phyloP scores from a whole-genome alignment of 2,888 invertebrate species.

The Dryomyza anilis region DNA sequence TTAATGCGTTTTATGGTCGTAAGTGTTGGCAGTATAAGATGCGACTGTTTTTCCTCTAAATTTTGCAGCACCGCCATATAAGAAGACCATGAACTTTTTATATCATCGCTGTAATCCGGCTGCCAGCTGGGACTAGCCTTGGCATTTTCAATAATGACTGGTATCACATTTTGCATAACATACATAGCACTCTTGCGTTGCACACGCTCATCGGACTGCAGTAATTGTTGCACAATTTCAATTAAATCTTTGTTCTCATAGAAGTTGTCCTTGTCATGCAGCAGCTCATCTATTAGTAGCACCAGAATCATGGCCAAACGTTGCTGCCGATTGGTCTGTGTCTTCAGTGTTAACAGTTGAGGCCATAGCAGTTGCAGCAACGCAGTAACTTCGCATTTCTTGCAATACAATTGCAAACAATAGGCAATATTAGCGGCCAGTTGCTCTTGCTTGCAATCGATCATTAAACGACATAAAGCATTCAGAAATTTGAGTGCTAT shows the following conservation, averaged over 20 bases:
- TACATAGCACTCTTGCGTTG: constrained; percentile 47
- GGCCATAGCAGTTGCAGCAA: constrained; percentile 43
- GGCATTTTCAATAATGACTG: neutral
- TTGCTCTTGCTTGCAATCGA: constrained; percentile 14
- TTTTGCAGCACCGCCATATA: constrained; percentile 53
- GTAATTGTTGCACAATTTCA: constrained; percentile 37
- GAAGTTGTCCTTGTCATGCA: constrained; percentile 34
- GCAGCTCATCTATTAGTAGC: constrained; percentile 46
- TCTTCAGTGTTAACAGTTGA: constrained; percentile 31
- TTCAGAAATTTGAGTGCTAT: neutral
- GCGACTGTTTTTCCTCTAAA: constrained; percentile 57
- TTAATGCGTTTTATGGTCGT: constrained; percentile 33
- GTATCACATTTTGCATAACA: constrained; percentile 42
- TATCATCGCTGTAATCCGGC: constrained; percentile 1
- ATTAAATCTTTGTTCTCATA: constrained; percentile 35
- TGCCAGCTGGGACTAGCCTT: constrained; percentile 19
- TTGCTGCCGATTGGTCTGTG: constrained; percentile 17
- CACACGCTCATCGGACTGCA: constrained; percentile 43
- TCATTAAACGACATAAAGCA: neutral
- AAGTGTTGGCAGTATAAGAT: constrained; percentile 54
- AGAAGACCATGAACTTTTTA: constrained; percentile 41
- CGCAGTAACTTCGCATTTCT: constrained; percentile 41
- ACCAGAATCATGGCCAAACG: constrained; percentile 44
- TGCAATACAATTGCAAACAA: constrained; percentile 44
- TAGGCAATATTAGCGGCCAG: constrained; percentile 43